Conservation (phyloP, 2,113 vertebrate species). For the Callopanchax toddi region DNA sequence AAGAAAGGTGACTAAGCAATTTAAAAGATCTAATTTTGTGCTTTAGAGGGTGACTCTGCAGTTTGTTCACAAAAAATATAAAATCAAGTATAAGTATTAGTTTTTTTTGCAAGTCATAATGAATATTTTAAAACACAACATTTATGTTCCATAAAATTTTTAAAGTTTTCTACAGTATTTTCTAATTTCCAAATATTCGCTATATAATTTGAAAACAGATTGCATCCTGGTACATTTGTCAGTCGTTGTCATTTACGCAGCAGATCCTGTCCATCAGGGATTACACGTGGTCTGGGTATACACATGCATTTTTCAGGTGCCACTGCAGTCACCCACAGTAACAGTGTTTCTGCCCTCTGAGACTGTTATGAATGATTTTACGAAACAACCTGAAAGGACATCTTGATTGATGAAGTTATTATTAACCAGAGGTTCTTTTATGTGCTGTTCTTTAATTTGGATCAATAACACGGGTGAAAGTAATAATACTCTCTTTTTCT, state of each 20-base stretch:
- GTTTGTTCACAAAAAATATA: too few species aligned
- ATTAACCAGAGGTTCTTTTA: conserved; percentile 67
- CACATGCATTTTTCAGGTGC: conserved; percentile 10
- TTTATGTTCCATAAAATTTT: background rate
- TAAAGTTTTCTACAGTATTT: too few species aligned
- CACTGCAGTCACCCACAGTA: conserved; percentile 14
- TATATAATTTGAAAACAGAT: background rate
- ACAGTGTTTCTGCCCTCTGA: conserved; percentile 29
- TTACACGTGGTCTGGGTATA: conserved; percentile 6
- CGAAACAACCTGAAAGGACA: conserved; percentile 49
- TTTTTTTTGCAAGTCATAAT: too few species aligned
- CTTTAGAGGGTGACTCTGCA: too few species aligned
- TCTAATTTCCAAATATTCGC: background rate
- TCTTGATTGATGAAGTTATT: conserved; percentile 71
- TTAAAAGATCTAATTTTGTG: too few species aligned
- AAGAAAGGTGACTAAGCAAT: too few species aligned
- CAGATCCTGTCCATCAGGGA: background rate
- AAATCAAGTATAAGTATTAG: too few species aligned
- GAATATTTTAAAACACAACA: too few species aligned
- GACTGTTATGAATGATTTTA: conserved; percentile 42
- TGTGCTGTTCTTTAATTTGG: conserved; percentile 66
- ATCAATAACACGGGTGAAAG: conserved; percentile 70
- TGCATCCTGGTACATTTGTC: background rate
- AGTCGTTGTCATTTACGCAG: conserved; percentile 15
- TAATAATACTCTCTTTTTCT: conserved; percentile 55